These are phyloP conservation scores for Cryptus armator DNA, from an alignment of 2,888 invertebrate genomes.

Conservation along the genomic window DNA sequence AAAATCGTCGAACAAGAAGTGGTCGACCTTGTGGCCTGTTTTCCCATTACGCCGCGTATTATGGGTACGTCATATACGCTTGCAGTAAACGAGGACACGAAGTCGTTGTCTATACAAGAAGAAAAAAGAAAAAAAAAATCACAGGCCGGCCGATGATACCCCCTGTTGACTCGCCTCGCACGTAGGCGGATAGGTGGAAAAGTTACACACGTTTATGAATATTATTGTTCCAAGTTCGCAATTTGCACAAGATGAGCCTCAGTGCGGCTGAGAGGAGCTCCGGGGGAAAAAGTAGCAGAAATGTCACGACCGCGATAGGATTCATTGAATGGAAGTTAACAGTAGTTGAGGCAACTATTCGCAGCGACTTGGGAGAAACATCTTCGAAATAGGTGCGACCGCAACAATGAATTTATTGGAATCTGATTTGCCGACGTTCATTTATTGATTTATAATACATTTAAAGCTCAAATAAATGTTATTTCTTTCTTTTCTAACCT, in stretches of 20 bases:
- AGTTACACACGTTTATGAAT: conserved; percentile 48
- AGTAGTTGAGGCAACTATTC: conserved; percentile 33
- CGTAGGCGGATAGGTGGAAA: conserved; percentile 32
- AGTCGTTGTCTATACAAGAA: neutral
- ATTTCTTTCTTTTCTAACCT: no score
- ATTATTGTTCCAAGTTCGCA: conserved; percentile 48
- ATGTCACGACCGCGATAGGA: conserved; percentile 46
- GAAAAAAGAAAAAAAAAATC: conserved; percentile 6
- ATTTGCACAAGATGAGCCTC: conserved; percentile 17
- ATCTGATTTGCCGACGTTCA: no score
- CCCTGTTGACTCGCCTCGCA: neutral
- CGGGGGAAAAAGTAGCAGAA: neutral
- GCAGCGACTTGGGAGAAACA: neutral
- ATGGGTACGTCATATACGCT: neutral
- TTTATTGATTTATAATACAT: no score
- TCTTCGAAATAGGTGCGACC: neutral
- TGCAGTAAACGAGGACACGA: conserved; percentile 20
- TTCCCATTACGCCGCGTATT: conserved; percentile 28
- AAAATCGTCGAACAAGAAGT: conserved; percentile 62
- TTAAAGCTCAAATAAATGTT: no score
- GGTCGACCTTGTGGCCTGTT: conserved; percentile 79
- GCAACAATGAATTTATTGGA: no score
- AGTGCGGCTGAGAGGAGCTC: neutral
- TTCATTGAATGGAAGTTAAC: conserved; percentile 33
- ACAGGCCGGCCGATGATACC: neutral